phyloP scores from a whole-genome alignment of 2,888 invertebrate species.

The Drosophila conformis region DNA sequence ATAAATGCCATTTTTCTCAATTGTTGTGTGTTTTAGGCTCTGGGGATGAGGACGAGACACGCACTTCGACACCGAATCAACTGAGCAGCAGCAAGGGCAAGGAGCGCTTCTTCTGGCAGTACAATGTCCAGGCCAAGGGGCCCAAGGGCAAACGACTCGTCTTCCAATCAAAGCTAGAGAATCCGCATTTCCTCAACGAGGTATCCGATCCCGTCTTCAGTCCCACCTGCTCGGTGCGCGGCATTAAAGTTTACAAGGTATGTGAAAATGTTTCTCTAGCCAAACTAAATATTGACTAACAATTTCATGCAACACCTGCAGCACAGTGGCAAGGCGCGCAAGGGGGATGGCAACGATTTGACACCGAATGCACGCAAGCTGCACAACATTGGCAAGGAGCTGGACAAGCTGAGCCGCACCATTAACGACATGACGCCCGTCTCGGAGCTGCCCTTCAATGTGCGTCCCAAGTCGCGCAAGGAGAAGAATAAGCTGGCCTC shows the following conservation, averaged over 20 bases:
- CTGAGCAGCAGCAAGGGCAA: constrained; percentile 87
- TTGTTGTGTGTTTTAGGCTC: constrained; percentile 52
- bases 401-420: constrained; percentile 94
- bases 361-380: constrained; percentile 97
- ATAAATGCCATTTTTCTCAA: neutral
- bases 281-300: neutral
- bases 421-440: constrained; percentile 99
- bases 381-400: constrained; percentile 94
- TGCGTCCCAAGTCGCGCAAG: constrained; percentile 96
- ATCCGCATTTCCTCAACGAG: constrained; percentile 96
- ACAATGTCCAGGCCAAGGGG: constrained; percentile 99
- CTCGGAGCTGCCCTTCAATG: constrained; percentile 95
- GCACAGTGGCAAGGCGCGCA: constrained; percentile 94
- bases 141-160: constrained; percentile 97
- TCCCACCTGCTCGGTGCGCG: constrained; percentile 94
- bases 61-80: constrained; percentile 79
- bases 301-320: constrained; percentile 42
- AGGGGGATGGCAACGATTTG: constrained; percentile 98
- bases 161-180: constrained; percentile 93
- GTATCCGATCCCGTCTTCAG: constrained; percentile 98
- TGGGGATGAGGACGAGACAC: constrained; percentile 83
- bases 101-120: constrained; percentile 98
- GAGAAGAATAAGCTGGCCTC: constrained; percentile 99
- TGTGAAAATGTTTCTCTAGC: neutral
- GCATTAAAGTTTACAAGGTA: constrained; percentile 90